Percentiles rank a stretch among this genome's conserved stretches.
Evolutionary conservation across 37 sponge, comb jelly and placozoan genomes (phyloP).

Genomic region (Beroe ovata): DNA sequence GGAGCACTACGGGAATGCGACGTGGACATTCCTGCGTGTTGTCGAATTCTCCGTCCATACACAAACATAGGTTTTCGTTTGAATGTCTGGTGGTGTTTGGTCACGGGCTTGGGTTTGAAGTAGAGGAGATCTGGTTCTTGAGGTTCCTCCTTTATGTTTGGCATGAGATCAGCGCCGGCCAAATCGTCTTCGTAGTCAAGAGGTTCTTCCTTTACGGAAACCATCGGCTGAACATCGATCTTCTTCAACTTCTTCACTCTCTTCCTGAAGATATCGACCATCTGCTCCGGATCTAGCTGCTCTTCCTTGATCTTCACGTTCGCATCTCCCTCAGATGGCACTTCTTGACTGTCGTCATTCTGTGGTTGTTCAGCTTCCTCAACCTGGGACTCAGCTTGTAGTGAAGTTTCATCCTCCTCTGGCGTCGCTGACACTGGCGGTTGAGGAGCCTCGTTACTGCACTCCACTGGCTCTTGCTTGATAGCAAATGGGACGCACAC

Average conservation of each 20-base stretch:
- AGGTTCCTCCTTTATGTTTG: slow-evolving; percentile 45
- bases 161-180: not conserved
- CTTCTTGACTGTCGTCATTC: not conserved
- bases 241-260: slow-evolving; percentile 47
- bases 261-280: slow-evolving; percentile 45
- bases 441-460: not conserved
- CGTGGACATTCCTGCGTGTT: not conserved
- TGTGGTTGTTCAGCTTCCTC: not conserved
- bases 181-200: slow-evolving; percentile 22
- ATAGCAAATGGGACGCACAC: not conserved
- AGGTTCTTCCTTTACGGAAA: slow-evolving; percentile 49
- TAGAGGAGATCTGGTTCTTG: not conserved
- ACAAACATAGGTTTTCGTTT: not conserved
- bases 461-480: slow-evolving; percentile 36
- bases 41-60: slow-evolving; percentile 35
- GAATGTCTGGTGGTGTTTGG: not conserved
- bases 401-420: not conserved
- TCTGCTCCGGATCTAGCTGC: slow-evolving; percentile 15
- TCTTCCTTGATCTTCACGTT: slow-evolving; percentile 26
- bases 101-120: slow-evolving; percentile 25
- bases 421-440: not conserved
- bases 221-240: slow-evolving; percentile 20
- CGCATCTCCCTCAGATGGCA: not conserved
- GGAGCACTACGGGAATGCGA: not conserved
- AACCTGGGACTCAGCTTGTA: not conserved